These are phyloP conservation scores for Melanogrammus aeglefinus DNA, from an alignment of 2,797 vertebrate species.

Conservation along the genomic window DNA sequence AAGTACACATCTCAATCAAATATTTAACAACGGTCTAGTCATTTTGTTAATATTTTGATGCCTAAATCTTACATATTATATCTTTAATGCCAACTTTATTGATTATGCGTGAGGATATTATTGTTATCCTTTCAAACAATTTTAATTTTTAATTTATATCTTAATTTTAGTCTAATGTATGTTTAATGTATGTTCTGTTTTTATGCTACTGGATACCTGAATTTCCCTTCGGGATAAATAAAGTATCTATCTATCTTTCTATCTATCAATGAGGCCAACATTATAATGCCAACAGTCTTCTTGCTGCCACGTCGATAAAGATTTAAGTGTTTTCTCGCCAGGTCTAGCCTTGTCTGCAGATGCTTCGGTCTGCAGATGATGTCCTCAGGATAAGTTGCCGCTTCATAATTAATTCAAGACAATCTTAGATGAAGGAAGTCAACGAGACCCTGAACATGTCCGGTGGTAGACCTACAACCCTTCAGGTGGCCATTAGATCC, in stretches of 20 bases:
- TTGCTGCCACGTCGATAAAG: neutral
- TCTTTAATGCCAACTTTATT: too few relatives aligned
- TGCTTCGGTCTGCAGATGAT: neutral
- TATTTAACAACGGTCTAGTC: too few relatives aligned
- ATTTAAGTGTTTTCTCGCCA: neutral
- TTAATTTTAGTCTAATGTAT: too few relatives aligned
- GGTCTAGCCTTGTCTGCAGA: neutral
- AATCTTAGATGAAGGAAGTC: neutral
- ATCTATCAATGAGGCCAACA: neutral
- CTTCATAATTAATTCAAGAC: neutral
- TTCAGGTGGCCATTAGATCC: neutral
- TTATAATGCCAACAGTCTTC: neutral
- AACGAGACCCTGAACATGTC: neutral
- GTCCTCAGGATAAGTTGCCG: neutral
- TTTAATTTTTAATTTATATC: too few relatives aligned
- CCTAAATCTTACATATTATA: too few relatives aligned
- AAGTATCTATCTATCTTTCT: too few relatives aligned
- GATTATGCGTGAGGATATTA: neutral
- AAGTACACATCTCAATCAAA: too few relatives aligned
- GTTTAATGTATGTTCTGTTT: too few relatives aligned
- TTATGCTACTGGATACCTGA: too few relatives aligned
- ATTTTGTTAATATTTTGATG: too few relatives aligned
- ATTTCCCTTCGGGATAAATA: too few relatives aligned
- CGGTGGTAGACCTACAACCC: neutral
- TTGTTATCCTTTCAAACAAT: neutral